Base-by-base conservation (phyloP, 1,140 invertebrate genomes). In the Atta colombica region DNA sequence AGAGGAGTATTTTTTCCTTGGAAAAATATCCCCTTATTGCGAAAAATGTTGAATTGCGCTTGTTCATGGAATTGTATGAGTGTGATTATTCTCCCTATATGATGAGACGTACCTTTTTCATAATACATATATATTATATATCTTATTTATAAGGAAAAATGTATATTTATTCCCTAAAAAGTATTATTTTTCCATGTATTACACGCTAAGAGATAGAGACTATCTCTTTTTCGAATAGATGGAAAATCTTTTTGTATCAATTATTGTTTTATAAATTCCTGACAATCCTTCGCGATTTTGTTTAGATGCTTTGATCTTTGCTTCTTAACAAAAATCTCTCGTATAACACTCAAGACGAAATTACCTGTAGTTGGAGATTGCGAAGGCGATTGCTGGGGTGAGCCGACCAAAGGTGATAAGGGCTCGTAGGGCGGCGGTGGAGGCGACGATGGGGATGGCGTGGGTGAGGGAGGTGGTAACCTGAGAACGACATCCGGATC, bases 371-470 rank as follows among this genome's bases (percentile, higher is more conserved):
- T 84, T 18, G 16, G 80, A 75, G 80, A 92, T 31, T 90, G 89
- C 18, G 90, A 86, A 1, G 93, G 93, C 21, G 94, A 94, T 60
- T 90, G 92, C 0, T 92, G 82, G 7, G 94, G 92, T 7, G 94
- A 92, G 1, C 92, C 92, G 3, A 77, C 91, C 0, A 93, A 68
- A 6, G 94, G 93, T 14, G 94, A 94, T 3, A 95, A 72, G 0
- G 95, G 95, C 69, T 95, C 94, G 87, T 95, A 95, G 0, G 95
- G 95, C 0, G 94, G 94, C 21, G 94, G 94, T 3, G 95, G 94
- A 0, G 94, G 94, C 7, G 94, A 94, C 18, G 94, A 94, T 8
- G 94, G 93, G 7, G 94, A 94, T 3, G 93, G 93, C 18, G 94
- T 93, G 0, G 95, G 94, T 14, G 94, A 94, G 0, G 90, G 85